Conservation (phyloP, 2,113 vertebrate species). For the Eleginops maclovinus region DNA sequence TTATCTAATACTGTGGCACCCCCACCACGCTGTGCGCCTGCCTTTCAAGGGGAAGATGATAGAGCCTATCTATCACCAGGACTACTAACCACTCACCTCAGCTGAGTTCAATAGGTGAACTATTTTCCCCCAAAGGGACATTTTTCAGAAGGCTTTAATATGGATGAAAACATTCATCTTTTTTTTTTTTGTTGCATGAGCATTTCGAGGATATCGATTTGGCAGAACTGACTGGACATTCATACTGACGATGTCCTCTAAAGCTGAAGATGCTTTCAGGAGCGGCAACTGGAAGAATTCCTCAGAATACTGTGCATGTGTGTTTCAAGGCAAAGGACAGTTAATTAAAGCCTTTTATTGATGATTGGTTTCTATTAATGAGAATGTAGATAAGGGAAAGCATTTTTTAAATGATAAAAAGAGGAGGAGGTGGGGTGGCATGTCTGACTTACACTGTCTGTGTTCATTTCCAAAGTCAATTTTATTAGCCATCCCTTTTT, state of each 20-base stretch:
- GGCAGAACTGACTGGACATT: conserved; percentile 42
- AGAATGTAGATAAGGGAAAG: conserved; percentile 50
- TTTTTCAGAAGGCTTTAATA: conserved; percentile 71
- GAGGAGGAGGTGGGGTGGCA: not conserved
- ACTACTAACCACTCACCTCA: conserved; percentile 74
- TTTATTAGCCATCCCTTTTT: conserved; percentile 48
- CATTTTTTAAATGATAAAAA: conserved; percentile 24
- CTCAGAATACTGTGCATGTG: conserved; percentile 28
- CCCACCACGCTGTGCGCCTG: conserved; percentile 45
- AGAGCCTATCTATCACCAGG: conserved; percentile 75
- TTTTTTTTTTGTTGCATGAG: conserved; percentile 60
- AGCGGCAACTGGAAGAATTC: conserved; percentile 7
- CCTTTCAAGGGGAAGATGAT: conserved; percentile 76
- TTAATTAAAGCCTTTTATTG: conserved; percentile 62
- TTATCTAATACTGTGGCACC: conserved; percentile 65
- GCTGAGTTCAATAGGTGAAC: conserved; percentile 73
- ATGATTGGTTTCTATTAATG: conserved; percentile 54
- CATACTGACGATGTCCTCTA: conserved; percentile 60
- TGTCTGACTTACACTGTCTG: conserved; percentile 18
- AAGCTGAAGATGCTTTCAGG: conserved; percentile 29
- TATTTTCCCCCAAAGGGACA: conserved; percentile 64
- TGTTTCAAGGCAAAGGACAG: conserved; percentile 27
- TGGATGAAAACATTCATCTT: conserved; percentile 78
- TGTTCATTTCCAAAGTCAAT: conserved; percentile 52
- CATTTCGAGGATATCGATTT: conserved; percentile 69